Conservation (phyloP, 2,888 invertebrate genomes). For the Strigamia maritima region DNA sequence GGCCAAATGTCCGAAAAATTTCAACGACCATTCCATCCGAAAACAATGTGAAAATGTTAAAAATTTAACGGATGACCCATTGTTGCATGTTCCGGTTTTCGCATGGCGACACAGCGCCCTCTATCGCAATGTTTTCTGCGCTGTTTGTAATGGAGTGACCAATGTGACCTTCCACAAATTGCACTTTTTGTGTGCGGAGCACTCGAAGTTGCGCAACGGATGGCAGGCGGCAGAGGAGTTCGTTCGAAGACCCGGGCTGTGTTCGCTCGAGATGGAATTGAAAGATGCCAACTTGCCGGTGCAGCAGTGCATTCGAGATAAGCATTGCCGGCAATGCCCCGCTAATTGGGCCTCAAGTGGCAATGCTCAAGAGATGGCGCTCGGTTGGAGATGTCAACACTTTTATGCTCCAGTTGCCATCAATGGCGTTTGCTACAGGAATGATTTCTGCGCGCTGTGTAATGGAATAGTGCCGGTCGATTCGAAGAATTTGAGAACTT, state of each 20-base stretch:
- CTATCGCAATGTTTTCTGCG: slow-evolving; percentile 36
- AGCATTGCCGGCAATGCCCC: slow-evolving; percentile 19
- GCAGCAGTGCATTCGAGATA: background rate
- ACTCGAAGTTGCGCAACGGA: slow-evolving; percentile 5
- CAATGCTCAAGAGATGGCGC: background rate
- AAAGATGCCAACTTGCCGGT: background rate
- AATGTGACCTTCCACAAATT: slow-evolving; percentile 34
- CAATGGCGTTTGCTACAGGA: slow-evolving; percentile 33
- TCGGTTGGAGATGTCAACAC: slow-evolving; percentile 32
- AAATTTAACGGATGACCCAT: background rate
- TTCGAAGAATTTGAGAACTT: background rate
- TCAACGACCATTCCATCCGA: background rate
- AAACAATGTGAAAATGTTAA: background rate
- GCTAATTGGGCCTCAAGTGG: background rate
- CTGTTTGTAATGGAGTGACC: slow-evolving; percentile 26
- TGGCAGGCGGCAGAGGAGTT: slow-evolving; percentile 5
- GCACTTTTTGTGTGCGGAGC: slow-evolving; percentile 34
- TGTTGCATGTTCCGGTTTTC: slow-evolving; percentile 15
- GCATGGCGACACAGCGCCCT: background rate
- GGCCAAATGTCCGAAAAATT: slow-evolving; percentile 31
- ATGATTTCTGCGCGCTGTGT: slow-evolving; percentile 34
- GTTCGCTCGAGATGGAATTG: background rate
- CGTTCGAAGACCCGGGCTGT: background rate
- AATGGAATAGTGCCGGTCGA: slow-evolving; percentile 11
- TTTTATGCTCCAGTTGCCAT: slow-evolving; percentile 33